Conservation (phyloP, 1,140 invertebrate species). For the Ceratoteleas bidentatus region DNA sequence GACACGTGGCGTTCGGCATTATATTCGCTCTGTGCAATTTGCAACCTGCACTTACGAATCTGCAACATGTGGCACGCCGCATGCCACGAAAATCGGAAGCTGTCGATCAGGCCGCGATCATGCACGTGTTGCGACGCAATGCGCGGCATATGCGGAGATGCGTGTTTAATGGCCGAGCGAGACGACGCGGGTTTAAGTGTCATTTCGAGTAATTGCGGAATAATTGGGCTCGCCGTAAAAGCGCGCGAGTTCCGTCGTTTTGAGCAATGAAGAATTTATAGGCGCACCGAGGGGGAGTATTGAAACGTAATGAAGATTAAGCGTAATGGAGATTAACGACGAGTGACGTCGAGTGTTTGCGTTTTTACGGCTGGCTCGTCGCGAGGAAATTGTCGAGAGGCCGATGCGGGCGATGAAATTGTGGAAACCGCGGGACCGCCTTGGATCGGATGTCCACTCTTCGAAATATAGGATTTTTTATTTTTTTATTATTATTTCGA, state of each 20-base stretch:
- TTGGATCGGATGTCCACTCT: too few species aligned
- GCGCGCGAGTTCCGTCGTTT: not conserved
- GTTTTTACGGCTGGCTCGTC: too few species aligned
- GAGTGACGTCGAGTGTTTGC: too few species aligned
- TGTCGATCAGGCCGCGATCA: conserved; percentile 24
- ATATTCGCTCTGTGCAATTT: conserved; percentile 53
- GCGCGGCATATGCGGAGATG: conserved; percentile 14
- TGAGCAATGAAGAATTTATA: not conserved
- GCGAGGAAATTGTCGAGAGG: too few species aligned
- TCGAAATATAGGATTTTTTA: too few species aligned
- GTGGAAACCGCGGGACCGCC: too few species aligned
- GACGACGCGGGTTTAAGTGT: not conserved
- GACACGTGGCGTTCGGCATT: conserved; percentile 58
- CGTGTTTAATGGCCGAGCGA: conserved; percentile 13
- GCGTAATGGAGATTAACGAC: too few species aligned
- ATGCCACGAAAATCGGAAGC: conserved; percentile 58
- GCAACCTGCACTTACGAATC: conserved; percentile 58
- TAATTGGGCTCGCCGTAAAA: not conserved
- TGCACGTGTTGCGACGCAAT: conserved; percentile 9
- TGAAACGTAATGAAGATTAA: not conserved
- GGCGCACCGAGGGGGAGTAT: not conserved
- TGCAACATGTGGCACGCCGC: conserved; percentile 65
- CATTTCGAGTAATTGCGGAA: not conserved
- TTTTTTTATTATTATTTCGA: too few species aligned
- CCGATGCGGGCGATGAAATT: too few species aligned